A percentile compares a stretch with the other conserved stretches of the same genome.
Conservation (phyloP, 2,113 vertebrate species). For the Paraplagusia blochii region DNA sequence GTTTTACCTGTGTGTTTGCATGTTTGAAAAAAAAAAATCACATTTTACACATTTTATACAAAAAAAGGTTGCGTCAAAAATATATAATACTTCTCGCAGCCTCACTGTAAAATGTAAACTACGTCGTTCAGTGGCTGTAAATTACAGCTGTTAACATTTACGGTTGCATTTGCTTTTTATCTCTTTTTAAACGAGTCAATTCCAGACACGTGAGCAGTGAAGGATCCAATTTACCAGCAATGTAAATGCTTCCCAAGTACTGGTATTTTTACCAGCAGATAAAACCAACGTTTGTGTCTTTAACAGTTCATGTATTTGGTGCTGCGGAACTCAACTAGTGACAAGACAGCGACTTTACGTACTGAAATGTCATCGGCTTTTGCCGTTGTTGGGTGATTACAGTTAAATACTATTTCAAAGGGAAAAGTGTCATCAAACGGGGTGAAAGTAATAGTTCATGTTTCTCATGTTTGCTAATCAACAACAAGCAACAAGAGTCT, state of each 20-base stretch:
- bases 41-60: too few species aligned
- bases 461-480: background rate
- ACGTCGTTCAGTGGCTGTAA: too few species aligned
- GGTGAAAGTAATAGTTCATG: background rate
- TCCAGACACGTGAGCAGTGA: background rate
- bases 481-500: background rate
- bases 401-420: conserved; percentile 39
- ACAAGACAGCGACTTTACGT: background rate
- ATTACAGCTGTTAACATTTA: too few species aligned
- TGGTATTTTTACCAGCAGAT: conserved; percentile 27
- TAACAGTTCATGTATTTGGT: background rate
- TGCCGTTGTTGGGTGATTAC: conserved; percentile 49
- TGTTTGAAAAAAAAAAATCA: too few species aligned
- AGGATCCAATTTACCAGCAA: background rate
- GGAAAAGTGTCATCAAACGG: background rate
- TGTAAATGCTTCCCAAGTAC: too few species aligned
- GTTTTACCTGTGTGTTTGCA: too few species aligned
- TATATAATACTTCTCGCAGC: too few species aligned
- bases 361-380: conserved; percentile 45
- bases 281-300: background rate
- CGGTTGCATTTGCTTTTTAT: background rate
- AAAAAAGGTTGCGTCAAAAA: too few species aligned
- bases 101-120: too few species aligned
- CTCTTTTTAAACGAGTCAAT: conserved; percentile 14
- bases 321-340: conserved; percentile 56